Evolutionary conservation across 2,888 invertebrate species (phyloP), one percentile per base, ranked within the genome.

Genomic region (Spodoptera littoralis): DNA sequence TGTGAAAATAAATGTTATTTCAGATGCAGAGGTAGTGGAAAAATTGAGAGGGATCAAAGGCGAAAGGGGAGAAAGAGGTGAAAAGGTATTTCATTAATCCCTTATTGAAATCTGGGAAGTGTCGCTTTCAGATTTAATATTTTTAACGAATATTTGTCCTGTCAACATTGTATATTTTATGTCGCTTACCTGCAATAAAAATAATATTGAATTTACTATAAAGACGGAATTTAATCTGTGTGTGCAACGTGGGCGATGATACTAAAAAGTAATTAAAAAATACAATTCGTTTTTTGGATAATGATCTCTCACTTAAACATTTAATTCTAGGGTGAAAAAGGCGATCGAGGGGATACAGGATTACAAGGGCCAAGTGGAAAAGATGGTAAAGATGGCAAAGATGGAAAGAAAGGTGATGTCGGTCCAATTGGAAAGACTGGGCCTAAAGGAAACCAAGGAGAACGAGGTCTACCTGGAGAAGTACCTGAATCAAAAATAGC

Each of bases 341-440:
- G 98, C 52, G 96, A 97, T 5, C 91, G 96, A 64, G 97, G 97
- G 18, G 83, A 90, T 45, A 95, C 95, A 1, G 97, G 97, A 4
- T 87, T 90, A 12, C 59, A 63, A 41, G 93, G 93, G 11, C 54
- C 52, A 9, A 66, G 75, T 1, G 93, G 92, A 0, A 65, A 60
- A 27, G 78, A 87, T 63, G 93, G 93, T 24, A 92, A 94, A 9
- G 89, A 93, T 46, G 98, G 98, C 56, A 83, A 88, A 0, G 94
- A 94, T 44, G 98, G 98, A 24, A 75, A 84, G 3, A 95, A 95
- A 81, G 96, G 97, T 68, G 95, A 96, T 3, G 89, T 63, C 0
- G 92, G 92, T 0, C 71, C 76, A 3, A 55, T 60, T 4, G 91
- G 92, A 6, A 79, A 73, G 0, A 66, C 49, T 46, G 91, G 91